These are phyloP conservation scores for Actinernus sp. DNA, from an alignment of 92 coral and sea anemone genomes.

Conservation along the genomic window DNA sequence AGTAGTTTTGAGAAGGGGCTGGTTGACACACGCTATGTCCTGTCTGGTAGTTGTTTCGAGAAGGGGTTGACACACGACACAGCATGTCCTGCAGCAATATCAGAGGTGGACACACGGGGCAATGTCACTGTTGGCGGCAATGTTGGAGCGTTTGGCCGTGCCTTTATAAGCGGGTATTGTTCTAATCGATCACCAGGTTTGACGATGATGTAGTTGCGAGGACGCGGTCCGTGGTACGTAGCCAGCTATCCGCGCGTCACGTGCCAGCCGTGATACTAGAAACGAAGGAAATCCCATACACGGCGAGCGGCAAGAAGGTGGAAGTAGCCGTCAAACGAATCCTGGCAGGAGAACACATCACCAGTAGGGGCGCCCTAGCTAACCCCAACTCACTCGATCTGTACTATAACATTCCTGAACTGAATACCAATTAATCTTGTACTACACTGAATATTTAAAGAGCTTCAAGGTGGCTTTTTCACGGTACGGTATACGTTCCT, in stretches of 20 bases:
- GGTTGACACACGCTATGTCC: no score
- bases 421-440: slow-evolving; percentile 18
- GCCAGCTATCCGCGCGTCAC: slow-evolving; percentile 89
- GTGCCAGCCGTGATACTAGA: slow-evolving; percentile 87
- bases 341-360: slow-evolving; percentile 79
- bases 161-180: neutral
- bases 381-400: slow-evolving; percentile 93
- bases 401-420: slow-evolving; percentile 72
- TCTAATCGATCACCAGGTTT: slow-evolving; percentile 42
- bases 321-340: slow-evolving; percentile 97
- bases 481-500: no score
- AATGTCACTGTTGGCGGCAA: no score
- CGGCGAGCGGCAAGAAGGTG: slow-evolving; percentile 96
- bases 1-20: no score
- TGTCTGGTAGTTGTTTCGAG: no score
- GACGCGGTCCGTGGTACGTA: slow-evolving; percentile 68
- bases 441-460: no score
- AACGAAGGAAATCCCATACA: slow-evolving; percentile 96
- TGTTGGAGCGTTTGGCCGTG: no score
- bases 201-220: slow-evolving; percentile 50
- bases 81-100: neutral
- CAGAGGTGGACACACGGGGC: no score
- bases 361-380: slow-evolving; percentile 86
- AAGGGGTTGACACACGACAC: no score
- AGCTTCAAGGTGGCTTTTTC: no score